phyloP scores from a whole-genome alignment of 2,888 invertebrate species.

The Laothoe populi region DNA sequence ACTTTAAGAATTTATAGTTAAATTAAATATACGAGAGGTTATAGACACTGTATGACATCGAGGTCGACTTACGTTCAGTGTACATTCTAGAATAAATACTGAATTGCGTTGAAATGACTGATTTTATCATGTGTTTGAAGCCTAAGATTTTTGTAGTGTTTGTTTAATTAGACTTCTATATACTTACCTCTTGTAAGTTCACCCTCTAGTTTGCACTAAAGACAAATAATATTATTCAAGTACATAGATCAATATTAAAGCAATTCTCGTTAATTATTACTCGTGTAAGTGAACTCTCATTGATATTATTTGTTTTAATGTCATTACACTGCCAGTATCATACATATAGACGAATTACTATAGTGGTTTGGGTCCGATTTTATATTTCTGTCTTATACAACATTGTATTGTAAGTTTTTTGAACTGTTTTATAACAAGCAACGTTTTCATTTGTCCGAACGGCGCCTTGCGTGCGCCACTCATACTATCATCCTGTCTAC shows the following conservation, averaged over 20 bases:
- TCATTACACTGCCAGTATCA: constrained; percentile 83
- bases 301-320: constrained; percentile 65
- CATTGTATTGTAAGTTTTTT: constrained; percentile 78
- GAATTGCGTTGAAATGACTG: constrained; percentile 84
- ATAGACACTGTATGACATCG: constrained; percentile 76
- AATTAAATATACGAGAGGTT: constrained; percentile 72
- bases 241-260: constrained; percentile 75
- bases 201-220: constrained; percentile 82
- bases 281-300: constrained; percentile 78
- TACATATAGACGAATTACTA: constrained; percentile 78
- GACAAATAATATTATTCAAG: constrained; percentile 68
- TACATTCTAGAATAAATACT: constrained; percentile 82
- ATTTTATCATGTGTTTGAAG: constrained; percentile 84
- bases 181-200: constrained; percentile 74
- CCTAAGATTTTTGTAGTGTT: constrained; percentile 82
- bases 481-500: constrained; percentile 33
- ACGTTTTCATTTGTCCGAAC: constrained; percentile 45
- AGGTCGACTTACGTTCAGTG: constrained; percentile 80
- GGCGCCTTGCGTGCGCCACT: constrained; percentile 42
- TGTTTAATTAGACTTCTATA: constrained; percentile 76
- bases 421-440: constrained; percentile 65
- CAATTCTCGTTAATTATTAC: constrained; percentile 82
- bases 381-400: constrained; percentile 82
- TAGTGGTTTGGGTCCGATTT: constrained; percentile 80
- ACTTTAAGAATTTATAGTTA: constrained; percentile 82